phyloP scores from a whole-genome alignment of 1,140 invertebrate species.

The Parapsyche elsis region DNA sequence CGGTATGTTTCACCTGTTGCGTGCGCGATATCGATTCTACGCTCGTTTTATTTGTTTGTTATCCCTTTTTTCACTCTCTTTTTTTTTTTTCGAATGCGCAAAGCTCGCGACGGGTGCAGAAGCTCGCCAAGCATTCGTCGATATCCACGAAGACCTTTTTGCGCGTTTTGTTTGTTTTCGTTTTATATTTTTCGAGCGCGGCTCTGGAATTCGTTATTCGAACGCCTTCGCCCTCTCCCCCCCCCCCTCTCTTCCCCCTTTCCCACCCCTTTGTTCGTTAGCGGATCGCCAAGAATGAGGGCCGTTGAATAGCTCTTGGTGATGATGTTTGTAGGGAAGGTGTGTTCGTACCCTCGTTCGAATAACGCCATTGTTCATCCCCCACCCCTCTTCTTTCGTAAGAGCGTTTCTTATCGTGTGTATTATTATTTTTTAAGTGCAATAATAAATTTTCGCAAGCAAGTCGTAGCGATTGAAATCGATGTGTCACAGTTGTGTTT shows the following conservation, averaged over 20 bases:
- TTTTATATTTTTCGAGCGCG: too few species aligned
- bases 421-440: too few species aligned
- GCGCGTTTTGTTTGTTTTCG: too few species aligned
- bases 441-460: too few species aligned
- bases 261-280: background rate
- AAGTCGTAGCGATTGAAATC: too few species aligned
- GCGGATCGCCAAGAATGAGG: constrained; percentile 7
- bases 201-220: background rate
- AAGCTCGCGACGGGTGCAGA: too few species aligned
- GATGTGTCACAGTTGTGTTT: too few species aligned
- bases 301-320: background rate
- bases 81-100: too few species aligned
- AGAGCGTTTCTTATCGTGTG: too few species aligned
- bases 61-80: too few species aligned
- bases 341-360: background rate
- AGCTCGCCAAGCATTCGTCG: too few species aligned
- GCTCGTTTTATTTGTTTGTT: background rate
- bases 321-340: background rate
- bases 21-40: background rate
- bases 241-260: background rate
- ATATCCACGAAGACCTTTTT: too few species aligned
- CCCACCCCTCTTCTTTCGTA: background rate
- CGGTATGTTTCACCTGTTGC: background rate
- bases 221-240: background rate
- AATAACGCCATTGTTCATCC: background rate